A percentile compares a stretch with the other conserved stretches of the same genome.
These are phyloP conservation scores for Antennarius maculatus DNA, from an alignment of 2,797 vertebrate species.

Conservation along the genomic window DNA sequence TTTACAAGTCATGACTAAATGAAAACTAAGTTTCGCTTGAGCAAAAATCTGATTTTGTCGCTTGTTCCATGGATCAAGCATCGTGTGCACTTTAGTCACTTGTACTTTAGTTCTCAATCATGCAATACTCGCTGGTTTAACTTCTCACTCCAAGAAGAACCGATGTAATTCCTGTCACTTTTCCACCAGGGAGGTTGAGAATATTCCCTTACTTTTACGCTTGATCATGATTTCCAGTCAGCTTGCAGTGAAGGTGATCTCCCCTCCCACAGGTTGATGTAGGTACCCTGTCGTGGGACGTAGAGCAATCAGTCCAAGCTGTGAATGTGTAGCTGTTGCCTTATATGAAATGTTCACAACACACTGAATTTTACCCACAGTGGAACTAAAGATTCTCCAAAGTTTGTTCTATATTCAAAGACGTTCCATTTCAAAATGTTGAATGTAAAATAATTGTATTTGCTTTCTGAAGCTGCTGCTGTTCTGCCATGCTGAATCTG, in stretches of 20 bases:
- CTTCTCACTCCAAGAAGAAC: constrained; percentile 35
- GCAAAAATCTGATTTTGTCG: constrained; percentile 43
- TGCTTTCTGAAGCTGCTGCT: constrained; percentile 81
- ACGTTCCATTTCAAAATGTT: constrained; percentile 44
- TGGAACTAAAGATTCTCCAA: constrained; percentile 52
- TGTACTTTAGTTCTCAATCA: constrained; percentile 41
- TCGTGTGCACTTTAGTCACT: constrained; percentile 75
- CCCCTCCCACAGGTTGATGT: constrained; percentile 12
- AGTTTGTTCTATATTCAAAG: constrained; percentile 68
- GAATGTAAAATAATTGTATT: constrained; percentile 70
- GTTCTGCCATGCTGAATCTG: constrained; percentile 81
- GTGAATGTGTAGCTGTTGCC: constrained; percentile 77
- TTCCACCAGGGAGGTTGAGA: constrained; percentile 18
- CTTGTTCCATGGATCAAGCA: constrained; percentile 66
- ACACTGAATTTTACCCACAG: constrained; percentile 64
- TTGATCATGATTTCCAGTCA: constrained; percentile 24
- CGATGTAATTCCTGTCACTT: constrained; percentile 18
- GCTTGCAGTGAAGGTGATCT: constrained; percentile 40
- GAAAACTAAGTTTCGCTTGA: constrained; percentile 53
- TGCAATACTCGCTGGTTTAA: constrained; percentile 39
- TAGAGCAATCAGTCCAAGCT: constrained; percentile 62
- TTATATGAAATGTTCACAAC: constrained; percentile 65
- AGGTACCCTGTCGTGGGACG: constrained; percentile 14
- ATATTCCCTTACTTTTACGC: constrained; percentile 18
- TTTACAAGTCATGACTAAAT: constrained; percentile 67